These are phyloP conservation scores for Branchinecta sandiegonensis DNA, from an alignment of 2,888 invertebrate genomes.

Conservation along the genomic window DNA sequence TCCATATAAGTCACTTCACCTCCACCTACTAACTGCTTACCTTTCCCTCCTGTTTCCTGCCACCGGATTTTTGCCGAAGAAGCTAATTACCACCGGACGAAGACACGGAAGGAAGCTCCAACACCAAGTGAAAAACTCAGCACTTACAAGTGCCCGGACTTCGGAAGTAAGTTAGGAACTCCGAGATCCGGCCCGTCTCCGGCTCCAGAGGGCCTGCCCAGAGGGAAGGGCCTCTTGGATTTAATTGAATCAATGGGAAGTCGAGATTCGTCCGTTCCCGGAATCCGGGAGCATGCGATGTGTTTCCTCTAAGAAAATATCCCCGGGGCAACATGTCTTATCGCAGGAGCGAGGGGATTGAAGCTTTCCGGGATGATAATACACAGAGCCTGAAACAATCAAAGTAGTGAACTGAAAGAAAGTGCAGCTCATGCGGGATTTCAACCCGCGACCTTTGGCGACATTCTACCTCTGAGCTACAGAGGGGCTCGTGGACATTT, in stretches of 20 bases:
- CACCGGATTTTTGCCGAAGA: slow-evolving; percentile 14
- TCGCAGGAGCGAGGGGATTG: too few species aligned
- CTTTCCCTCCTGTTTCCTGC: slow-evolving; percentile 15
- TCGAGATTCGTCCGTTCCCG: neutral
- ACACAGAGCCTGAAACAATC: too few species aligned
- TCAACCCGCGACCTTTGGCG: too few species aligned
- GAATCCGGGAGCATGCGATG: neutral
- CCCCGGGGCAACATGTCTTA: neutral
- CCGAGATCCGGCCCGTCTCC: too few species aligned
- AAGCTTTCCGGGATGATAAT: too few species aligned
- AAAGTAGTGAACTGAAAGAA: too few species aligned
- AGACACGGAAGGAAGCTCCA: neutral
- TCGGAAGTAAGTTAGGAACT: slow-evolving; percentile 16
- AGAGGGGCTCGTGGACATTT: too few species aligned
- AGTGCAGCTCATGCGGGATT: too few species aligned
- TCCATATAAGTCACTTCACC: too few species aligned
- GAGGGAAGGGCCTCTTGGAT: slow-evolving; percentile 9
- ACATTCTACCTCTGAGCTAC: too few species aligned
- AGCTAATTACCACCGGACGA: slow-evolving; percentile 5
- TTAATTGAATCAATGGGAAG: slow-evolving; percentile 4
- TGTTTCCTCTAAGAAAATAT: neutral
- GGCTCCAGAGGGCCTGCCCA: neutral
- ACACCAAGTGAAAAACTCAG: slow-evolving; percentile 13
- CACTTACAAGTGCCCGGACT: slow-evolving; percentile 10
- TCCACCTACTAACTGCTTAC: neutral